phyloP scores from a whole-genome alignment of 2,113 vertebrate genomes.

The Rhagologus leucostigma region DNA sequence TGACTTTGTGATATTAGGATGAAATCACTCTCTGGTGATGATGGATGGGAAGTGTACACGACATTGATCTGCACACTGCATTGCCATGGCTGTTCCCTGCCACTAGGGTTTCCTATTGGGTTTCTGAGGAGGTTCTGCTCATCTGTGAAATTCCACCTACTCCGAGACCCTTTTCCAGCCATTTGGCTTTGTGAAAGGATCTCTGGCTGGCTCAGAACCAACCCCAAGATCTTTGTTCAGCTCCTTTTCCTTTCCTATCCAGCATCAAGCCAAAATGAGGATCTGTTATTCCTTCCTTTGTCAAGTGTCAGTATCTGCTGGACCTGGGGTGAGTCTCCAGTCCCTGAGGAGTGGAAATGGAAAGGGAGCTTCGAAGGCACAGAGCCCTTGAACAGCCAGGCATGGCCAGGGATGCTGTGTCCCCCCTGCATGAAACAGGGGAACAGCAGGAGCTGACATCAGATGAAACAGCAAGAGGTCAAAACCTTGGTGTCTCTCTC shows the following conservation, averaged over 20 bases:
- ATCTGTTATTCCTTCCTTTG: not conserved
- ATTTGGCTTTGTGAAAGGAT: not conserved
- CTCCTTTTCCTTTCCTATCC: not conserved
- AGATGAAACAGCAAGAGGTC: not conserved
- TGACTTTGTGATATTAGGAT: not conserved
- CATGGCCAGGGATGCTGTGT: not conserved
- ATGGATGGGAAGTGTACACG: not conserved
- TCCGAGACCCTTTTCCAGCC: not conserved
- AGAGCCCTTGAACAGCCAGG: not conserved
- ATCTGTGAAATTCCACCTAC: not conserved
- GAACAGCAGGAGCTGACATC: not conserved
- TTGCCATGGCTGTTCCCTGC: not conserved
- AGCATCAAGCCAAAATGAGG: not conserved
- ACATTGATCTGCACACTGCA: not conserved
- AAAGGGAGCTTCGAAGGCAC: not conserved
- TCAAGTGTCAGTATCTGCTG: not conserved
- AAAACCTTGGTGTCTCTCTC: not conserved
- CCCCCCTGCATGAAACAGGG: not conserved
- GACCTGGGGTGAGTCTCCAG: not conserved
- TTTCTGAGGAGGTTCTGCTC: not conserved
- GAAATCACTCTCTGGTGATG: not conserved
- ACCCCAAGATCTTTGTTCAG: not conserved
- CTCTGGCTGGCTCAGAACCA: not conserved
- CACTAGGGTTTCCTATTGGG: fast-evolving
- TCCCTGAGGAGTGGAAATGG: not conserved